Evolutionary conservation across 2,797 vertebrate genomes (phyloP), one percentile per base, ranked within the genome.

Genomic region (Rousettus madagascariensis): DNA sequence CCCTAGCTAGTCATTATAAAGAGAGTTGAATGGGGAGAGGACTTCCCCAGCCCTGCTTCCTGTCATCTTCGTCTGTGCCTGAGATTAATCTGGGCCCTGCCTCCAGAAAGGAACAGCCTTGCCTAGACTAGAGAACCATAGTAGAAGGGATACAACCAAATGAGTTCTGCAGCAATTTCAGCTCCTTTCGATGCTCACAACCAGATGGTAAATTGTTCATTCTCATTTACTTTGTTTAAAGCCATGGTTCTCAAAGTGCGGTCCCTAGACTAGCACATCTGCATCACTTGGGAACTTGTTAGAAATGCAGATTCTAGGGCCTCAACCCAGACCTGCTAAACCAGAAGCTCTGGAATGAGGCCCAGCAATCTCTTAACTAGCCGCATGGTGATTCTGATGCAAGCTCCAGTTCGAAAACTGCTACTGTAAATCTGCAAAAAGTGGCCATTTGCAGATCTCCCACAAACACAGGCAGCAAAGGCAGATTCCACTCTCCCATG

Each of bases 11-110:
- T 13, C 6, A 2, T 20, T 46, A 17, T n/a, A 55, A 86, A 41
- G 53, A 85, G 68, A 92, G 28, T 43, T 19, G 55, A 20, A 16
- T 36, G 30, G 75, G 88, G 41, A 72, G 80, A 89, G 2, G 17
- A 4, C 46, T 90, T 51, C 65, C 46, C 53, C 59, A 26, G 46
- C n/a, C 55, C 41, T 51, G 1, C 26, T 26, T n/a, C 63, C 26
- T 51, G 78, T 0, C 0, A n/a, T 68, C 16, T n/a, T 92, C 69
- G 12, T 78, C 30, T 90, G 8, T n/a, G 7, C 0, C 0, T 4
- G 57, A 22, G 79, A 63, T 49, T 71, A 22, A 33, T 4, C 43
- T 10, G 2, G 16, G 61, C 16, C 33, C 78, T 49, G 4, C 63
- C 49, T 74, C 20, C 53, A 17, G 28, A 28, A 80, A 30, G 28